phyloP scores from a whole-genome alignment of 2,797 vertebrate genomes.

The Sebastes jordani region DNA sequence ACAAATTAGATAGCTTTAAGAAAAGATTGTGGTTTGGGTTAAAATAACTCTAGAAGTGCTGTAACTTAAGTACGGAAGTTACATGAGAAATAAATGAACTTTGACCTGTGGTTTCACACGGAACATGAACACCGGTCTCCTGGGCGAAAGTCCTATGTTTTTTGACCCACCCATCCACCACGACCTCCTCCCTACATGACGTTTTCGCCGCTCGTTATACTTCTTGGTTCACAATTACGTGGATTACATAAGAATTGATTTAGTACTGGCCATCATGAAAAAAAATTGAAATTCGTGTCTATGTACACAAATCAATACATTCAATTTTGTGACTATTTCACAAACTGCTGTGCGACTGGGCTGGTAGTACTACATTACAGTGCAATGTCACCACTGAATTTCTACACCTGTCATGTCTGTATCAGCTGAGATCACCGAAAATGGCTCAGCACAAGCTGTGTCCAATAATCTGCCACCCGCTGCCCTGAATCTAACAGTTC shows the following conservation, averaged over 20 bases:
- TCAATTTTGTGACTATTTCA: too few species aligned
- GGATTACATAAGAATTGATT: too few species aligned
- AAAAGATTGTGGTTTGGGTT: not conserved
- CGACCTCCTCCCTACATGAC: too few species aligned
- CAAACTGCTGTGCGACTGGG: too few species aligned
- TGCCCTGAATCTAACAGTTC: not conserved
- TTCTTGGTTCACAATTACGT: too few species aligned
- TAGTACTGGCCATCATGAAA: fast-evolving
- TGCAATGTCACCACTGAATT: not conserved
- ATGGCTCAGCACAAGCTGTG: not conserved
- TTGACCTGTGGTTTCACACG: too few species aligned
- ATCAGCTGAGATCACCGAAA: not conserved
- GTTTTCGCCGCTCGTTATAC: too few species aligned
- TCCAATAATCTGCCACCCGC: not conserved
- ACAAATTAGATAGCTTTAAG: not conserved
- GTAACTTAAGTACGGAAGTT: not conserved
- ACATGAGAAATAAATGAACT: too few species aligned
- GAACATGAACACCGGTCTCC: not conserved
- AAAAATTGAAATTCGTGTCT: too few species aligned
- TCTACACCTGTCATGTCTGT: not conserved
- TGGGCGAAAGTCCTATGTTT: not conserved
- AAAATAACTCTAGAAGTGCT: not conserved
- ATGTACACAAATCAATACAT: too few species aligned
- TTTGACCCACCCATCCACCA: not conserved
- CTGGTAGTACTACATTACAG: not conserved